phyloP scores from a whole-genome alignment of 2,113 vertebrate species.

The Atractosteus spatula region DNA sequence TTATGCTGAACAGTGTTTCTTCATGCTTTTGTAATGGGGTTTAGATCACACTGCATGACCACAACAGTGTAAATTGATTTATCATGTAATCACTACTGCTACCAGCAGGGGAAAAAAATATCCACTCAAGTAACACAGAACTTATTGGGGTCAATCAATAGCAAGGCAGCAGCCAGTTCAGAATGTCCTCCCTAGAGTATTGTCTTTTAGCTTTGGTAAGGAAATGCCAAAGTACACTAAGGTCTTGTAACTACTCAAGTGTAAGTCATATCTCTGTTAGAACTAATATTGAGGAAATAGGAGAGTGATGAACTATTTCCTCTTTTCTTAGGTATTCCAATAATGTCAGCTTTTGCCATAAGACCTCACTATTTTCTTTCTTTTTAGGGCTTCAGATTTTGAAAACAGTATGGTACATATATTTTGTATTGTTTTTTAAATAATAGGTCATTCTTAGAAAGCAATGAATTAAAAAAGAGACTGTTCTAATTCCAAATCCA shows the following conservation, averaged over 20 bases:
- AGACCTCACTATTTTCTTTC: no score
- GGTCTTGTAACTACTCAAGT: slow-evolving; percentile 2
- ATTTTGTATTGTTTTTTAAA: no score
- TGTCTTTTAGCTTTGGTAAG: slow-evolving; percentile 16
- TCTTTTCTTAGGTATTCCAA: no score
- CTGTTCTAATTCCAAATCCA: no score
- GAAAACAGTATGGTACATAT: no score
- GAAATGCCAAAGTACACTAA: slow-evolving; percentile 15
- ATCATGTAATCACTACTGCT: slow-evolving; percentile 19
- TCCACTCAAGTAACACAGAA: slow-evolving; percentile 11
- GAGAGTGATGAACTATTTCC: not conserved
- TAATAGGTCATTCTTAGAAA: no score
- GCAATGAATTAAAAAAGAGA: no score
- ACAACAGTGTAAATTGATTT: slow-evolving; percentile 27
- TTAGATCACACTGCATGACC: slow-evolving; percentile 14
- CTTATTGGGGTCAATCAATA: slow-evolving; percentile 31
- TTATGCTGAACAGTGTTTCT: slow-evolving; percentile 9
- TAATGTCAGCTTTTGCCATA: no score
- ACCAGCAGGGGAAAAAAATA: slow-evolving; percentile 17
- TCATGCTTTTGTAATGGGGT: not conserved
- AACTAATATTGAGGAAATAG: not conserved
- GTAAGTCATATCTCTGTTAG: not conserved
- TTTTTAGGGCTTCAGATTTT: no score
- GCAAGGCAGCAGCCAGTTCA: slow-evolving; percentile 5
- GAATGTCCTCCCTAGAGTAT: slow-evolving; percentile 9